These are phyloP conservation scores for Urechis unicinctus DNA, from an alignment of 2,888 invertebrate species.

Conservation along the genomic window DNA sequence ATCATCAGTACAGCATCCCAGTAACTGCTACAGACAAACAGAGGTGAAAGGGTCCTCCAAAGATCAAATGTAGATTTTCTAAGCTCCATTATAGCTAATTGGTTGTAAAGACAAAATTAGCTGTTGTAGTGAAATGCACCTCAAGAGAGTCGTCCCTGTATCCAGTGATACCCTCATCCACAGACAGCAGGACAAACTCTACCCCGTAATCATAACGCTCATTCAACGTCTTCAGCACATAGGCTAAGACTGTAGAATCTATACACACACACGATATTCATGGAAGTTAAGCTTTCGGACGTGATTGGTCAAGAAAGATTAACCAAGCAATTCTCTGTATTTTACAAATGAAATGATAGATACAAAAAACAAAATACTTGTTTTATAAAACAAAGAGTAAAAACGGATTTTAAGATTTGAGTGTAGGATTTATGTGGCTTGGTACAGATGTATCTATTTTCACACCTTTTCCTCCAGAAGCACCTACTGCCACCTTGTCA, in stretches of 20 bases:
- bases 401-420: background rate
- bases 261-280: no score
- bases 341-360: background rate
- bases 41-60: no score
- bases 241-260: slow-evolving; percentile 96
- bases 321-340: background rate
- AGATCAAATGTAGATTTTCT: no score
- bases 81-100: no score
- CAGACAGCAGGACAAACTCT: slow-evolving; percentile 81
- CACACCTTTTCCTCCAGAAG: slow-evolving; percentile 57
- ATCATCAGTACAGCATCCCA: no score
- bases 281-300: no score
- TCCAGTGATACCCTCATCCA: slow-evolving; percentile 96
- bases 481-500: slow-evolving; percentile 85
- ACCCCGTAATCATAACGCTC: slow-evolving; percentile 83
- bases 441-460: no score
- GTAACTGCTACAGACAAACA: no score
- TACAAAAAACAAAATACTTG: background rate
- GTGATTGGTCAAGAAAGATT: background rate
- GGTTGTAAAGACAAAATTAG: background rate
- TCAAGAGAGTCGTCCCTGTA: slow-evolving; percentile 89
- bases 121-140: slow-evolving; percentile 15
- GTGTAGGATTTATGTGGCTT: background rate
- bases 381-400: background rate
- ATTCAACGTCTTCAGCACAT: slow-evolving; percentile 85